A percentile compares a stretch with the other conserved stretches of the same genome.
phyloP scores from a whole-genome alignment of 2,888 invertebrate genomes.

The Cremastinae sp. region DNA sequence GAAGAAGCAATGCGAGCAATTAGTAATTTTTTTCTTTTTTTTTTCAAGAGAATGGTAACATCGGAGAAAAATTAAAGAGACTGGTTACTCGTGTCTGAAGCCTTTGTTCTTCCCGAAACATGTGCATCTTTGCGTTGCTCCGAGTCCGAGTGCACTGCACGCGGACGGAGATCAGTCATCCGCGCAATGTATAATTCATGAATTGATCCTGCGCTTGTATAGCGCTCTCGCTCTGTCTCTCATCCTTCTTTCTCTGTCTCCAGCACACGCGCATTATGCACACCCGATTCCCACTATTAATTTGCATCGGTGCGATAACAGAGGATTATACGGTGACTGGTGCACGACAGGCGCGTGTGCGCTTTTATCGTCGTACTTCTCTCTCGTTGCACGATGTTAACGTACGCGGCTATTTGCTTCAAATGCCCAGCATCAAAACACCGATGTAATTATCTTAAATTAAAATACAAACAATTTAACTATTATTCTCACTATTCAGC shows the following conservation, averaged over 20 bases:
- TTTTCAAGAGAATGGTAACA: slow-evolving; percentile 47
- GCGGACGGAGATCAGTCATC: slow-evolving; percentile 67
- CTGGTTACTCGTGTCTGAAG: no score
- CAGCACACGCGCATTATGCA: slow-evolving; percentile 67
- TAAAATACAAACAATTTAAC: slow-evolving; percentile 25
- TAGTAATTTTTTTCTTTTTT: slow-evolving; percentile 49
- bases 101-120: no score
- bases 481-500: no score
- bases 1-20: slow-evolving; percentile 44
- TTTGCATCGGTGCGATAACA: slow-evolving; percentile 72
- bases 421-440: slow-evolving; percentile 27
- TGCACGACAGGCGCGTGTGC: slow-evolving; percentile 59
- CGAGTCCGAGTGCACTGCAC: slow-evolving; percentile 20
- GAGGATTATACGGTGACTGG: slow-evolving; percentile 63
- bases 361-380: slow-evolving; percentile 47
- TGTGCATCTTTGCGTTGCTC: slow-evolving; percentile 22
- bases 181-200: slow-evolving; percentile 71
- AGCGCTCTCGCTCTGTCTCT: slow-evolving; percentile 17
- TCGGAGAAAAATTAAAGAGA: slow-evolving; percentile 26
- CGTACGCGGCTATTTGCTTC: slow-evolving; percentile 26
- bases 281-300: slow-evolving; percentile 72
- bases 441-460: slow-evolving; percentile 6
- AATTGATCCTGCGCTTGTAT: slow-evolving; percentile 61
- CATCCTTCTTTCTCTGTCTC: slow-evolving; percentile 8
- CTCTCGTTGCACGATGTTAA: slow-evolving; percentile 21